phyloP scores from a whole-genome alignment of 2,797 vertebrate species.

The Serranus cabrilla region DNA sequence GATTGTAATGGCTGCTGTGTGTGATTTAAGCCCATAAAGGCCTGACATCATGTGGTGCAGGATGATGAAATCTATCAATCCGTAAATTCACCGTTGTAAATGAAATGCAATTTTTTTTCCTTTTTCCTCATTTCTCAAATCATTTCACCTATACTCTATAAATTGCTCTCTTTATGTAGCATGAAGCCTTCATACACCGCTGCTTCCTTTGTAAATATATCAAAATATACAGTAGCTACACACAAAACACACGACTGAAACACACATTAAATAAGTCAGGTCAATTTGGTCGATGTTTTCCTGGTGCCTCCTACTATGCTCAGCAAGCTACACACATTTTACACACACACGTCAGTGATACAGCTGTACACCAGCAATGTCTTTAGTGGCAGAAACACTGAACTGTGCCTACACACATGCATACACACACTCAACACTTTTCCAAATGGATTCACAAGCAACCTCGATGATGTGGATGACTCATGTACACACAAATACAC shows the following conservation, averaged over 20 bases:
- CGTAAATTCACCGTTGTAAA: not conserved
- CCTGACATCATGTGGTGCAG: not conserved
- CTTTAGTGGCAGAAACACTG: slow-evolving; percentile 51
- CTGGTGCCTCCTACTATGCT: slow-evolving; percentile 26
- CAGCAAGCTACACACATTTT: slow-evolving; percentile 19
- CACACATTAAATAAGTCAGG: slow-evolving; percentile 47
- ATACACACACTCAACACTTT: slow-evolving; percentile 36
- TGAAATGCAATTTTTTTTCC: not conserved
- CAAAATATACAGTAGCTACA: slow-evolving; percentile 6
- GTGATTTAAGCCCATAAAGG: not conserved
- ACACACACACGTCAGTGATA: slow-evolving; percentile 29
- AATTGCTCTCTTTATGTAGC: not conserved
- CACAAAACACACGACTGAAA: slow-evolving; percentile 38
- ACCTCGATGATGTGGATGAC: slow-evolving; percentile 47
- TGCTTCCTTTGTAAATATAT: slow-evolving; percentile 19
- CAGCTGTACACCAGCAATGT: slow-evolving; percentile 44
- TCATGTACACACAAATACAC: slow-evolving; percentile 15
- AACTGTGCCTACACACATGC: slow-evolving; percentile 18
- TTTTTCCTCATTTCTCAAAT: too few relatives aligned
- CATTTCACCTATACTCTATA: not conserved
- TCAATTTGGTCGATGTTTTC: slow-evolving; percentile 47
- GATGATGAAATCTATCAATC: not conserved
- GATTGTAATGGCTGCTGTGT: not conserved
- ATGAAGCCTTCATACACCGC: not conserved
- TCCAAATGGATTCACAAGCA: slow-evolving; percentile 60